Evolutionary conservation across 2,888 invertebrate species (phyloP).

Genomic region (Harpalus rufipes): DNA sequence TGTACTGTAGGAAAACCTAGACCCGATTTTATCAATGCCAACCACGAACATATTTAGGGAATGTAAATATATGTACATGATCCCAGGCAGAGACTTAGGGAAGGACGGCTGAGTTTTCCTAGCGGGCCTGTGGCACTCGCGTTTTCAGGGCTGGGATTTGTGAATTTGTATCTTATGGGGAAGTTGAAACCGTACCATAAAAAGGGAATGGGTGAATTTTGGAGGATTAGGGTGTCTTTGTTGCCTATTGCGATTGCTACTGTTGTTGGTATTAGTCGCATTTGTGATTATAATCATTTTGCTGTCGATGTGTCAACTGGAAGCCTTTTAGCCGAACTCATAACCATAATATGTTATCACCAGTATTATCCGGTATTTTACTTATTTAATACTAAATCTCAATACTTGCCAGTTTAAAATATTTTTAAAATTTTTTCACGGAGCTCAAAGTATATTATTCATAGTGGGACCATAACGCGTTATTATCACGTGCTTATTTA

Average conservation of each 20-base stretch:
- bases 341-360: no score
- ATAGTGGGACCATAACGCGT: no score
- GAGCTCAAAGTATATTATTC: no score
- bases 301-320: no score
- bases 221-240: constrained; percentile 81
- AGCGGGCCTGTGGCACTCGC: constrained; percentile 93
- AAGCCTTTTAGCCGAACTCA: no score
- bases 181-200: constrained; percentile 84
- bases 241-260: constrained; percentile 83
- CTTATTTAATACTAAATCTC: no score
- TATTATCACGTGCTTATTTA: no score
- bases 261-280: constrained; percentile 87
- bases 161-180: constrained; percentile 85
- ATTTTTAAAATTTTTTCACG: no score
- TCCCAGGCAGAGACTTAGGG: constrained; percentile 81
- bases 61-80: constrained; percentile 85
- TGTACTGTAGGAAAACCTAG: constrained; percentile 85
- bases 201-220: constrained; percentile 82
- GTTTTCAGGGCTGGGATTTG: constrained; percentile 87
- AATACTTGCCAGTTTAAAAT: no score
- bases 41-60: constrained; percentile 84
- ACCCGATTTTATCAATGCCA: constrained; percentile 93
- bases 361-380: no score
- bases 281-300: constrained; percentile 94
- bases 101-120: constrained; percentile 93